Conservation (phyloP, 2,797 vertebrate genomes). For the Potorous gilbertii region DNA sequence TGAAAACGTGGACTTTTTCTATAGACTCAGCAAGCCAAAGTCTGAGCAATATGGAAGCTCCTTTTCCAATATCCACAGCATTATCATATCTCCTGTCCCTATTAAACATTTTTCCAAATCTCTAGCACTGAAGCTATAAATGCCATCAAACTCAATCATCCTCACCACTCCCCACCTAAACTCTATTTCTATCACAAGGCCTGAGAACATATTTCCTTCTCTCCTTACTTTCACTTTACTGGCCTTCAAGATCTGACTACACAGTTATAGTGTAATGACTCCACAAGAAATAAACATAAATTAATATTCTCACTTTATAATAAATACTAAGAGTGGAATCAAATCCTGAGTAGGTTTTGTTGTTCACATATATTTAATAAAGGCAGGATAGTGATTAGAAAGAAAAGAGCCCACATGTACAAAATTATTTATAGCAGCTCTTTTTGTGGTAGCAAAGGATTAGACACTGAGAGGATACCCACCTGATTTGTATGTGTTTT, state of each 20-base stretch:
- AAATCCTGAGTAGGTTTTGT: not conserved
- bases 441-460: not conserved
- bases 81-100: not conserved
- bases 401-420: not conserved
- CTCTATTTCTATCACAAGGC: not conserved
- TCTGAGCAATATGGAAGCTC: not conserved
- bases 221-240: conserved; percentile 8
- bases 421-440: not conserved
- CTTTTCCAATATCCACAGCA: not conserved
- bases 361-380: not conserved
- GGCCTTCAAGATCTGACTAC: not conserved
- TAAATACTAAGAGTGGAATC: not conserved
- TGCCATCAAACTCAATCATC: conserved; percentile 3
- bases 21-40: not conserved
- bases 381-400: not conserved
- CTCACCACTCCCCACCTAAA: not conserved
- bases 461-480: not conserved
- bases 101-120: conserved; percentile 6
- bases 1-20: conserved; percentile 25
- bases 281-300: not conserved
- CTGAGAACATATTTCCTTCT: not conserved
- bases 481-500: not conserved
- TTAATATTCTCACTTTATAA: not conserved
- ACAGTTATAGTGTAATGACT: not conserved
- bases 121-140: not conserved